Evolutionary conservation across 2,113 vertebrate genomes (phyloP), one percentile per base, ranked within the genome.

Genomic region (Catagonus wagneri): DNA sequence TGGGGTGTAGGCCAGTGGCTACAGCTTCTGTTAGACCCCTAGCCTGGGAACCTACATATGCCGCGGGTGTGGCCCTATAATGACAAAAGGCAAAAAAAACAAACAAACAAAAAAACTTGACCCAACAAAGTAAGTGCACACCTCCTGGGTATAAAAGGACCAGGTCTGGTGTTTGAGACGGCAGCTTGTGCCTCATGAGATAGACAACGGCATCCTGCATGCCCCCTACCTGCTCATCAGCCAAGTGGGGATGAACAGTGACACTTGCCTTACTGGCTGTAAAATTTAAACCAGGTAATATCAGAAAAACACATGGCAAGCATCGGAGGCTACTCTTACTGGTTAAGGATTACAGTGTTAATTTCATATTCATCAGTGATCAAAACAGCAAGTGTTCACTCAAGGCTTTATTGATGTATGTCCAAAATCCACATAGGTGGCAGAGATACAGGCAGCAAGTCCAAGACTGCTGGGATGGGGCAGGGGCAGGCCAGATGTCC

Each of bases 351-450:
- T 61, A 71, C 2, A 34, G 52, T 27, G 23, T 22, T 44, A 56
- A 44, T 25, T 76, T 66, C 95, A 36, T 52, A 29, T 29, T 56
- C 25, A 65, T 54, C 58, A 52, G 32, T 39, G 36, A 88, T n/a
- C 19, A 83, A 25, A 68, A 29, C n/a, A 89, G 84, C 78, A 94
- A 95, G 61, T 91, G 68, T 39, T 90, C 71, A 79, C 34, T 75
- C 68, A 63, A 89, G 72, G 56, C n/a, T 69, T 89, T 95, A 90
- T 23, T 13, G 17, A 96, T 84, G 68, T 12, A 56, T 7, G 39
- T 16, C 17, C 22, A 60, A 74, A 94, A 34, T n/a, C 84, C 56
- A 87, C 20, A 14, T 0, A 32, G 44, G 7, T 79, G 68, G 90
- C 71, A 0, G 16, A 83, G 65, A 44, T 17, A 25, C 25, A 75